Conservation (phyloP, 2,113 vertebrate species). For the Neolamprologus brichardi region DNA sequence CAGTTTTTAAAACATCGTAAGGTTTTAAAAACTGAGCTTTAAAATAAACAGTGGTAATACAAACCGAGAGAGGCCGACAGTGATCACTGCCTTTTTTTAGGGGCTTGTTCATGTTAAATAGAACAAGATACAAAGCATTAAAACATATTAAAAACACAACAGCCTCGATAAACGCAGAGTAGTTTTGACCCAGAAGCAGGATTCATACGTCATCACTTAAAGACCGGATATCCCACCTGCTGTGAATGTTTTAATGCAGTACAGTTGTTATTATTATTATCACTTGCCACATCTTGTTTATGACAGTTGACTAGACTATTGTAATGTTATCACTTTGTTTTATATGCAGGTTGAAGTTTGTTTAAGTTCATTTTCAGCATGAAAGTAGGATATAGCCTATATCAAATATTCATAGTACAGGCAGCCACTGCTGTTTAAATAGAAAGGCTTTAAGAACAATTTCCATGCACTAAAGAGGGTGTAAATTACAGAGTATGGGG, state of each 20-base stretch:
- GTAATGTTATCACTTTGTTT: neutral
- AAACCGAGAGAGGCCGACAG: neutral
- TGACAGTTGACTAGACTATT: neutral
- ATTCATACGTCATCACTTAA: neutral
- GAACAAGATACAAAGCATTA: neutral
- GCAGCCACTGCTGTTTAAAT: neutral
- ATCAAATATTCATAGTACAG: neutral
- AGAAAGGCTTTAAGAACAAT: neutral
- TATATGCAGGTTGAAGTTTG: neutral
- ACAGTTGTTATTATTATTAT: neutral
- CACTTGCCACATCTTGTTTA: neutral
- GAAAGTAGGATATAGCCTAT: neutral
- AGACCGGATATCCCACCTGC: neutral
- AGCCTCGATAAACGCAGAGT: neutral
- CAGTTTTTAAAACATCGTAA: neutral
- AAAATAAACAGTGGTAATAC: neutral
- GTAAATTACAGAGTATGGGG: neutral
- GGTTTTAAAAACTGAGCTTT: neutral
- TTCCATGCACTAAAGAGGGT: neutral
- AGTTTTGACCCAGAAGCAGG: neutral
- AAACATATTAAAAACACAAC: neutral
- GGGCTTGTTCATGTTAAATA: neutral
- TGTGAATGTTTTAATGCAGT: neutral
- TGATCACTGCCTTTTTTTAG: neutral
- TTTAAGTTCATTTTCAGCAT: neutral